Evolutionary conservation across 2,888 invertebrate species (phyloP).

Genomic region (Arctia plantaginis): DNA sequence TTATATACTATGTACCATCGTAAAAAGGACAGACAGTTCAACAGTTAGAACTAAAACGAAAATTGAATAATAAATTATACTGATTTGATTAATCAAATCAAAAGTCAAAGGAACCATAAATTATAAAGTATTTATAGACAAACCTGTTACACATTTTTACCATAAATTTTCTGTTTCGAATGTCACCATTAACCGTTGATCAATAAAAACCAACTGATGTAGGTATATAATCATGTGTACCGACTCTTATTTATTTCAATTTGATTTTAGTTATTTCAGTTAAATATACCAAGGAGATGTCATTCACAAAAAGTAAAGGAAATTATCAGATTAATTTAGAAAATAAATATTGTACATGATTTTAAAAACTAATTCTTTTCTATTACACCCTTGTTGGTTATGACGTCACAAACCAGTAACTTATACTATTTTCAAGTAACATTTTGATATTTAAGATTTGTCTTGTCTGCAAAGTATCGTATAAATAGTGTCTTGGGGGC

Average conservation of each 20-base stretch:
- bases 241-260: neutral
- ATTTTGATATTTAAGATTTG: neutral
- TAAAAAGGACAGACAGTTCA: neutral
- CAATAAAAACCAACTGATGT: neutral
- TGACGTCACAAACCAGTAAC: neutral
- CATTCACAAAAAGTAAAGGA: neutral
- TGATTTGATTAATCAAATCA: slow-evolving; percentile 3
- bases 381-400: neutral
- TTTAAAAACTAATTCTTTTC: neutral
- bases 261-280: neutral
- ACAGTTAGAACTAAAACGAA: neutral
- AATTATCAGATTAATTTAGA: neutral
- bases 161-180: slow-evolving; percentile 26
- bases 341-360: neutral
- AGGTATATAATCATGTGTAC: neutral
- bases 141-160: slow-evolving; percentile 23
- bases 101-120: slow-evolving; percentile 44
- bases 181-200: neutral
- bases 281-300: neutral
- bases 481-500: neutral
- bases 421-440: neutral
- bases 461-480: neutral
- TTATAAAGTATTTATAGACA: slow-evolving; percentile 35
- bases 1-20: too few relatives aligned
- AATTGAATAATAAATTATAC: neutral